phyloP scores from a whole-genome alignment of 2,888 invertebrate species.

The Nasonovia ribisnigri region DNA sequence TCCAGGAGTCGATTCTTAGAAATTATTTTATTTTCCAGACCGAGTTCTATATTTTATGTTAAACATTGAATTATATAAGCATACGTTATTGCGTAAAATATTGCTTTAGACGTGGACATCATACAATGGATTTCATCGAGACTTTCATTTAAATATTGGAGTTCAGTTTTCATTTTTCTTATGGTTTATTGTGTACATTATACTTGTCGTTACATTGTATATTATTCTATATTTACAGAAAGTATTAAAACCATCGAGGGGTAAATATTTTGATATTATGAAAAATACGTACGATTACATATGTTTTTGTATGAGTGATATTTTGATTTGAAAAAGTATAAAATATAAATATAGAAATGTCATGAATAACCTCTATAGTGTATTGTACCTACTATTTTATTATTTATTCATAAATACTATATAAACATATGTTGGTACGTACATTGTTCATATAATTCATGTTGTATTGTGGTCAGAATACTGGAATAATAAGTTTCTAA shows the following conservation, averaged over 20 bases:
- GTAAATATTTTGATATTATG: neutral
- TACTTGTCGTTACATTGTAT: neutral
- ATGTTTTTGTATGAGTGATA: neutral
- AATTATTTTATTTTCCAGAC: neutral
- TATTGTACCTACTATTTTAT: slow-evolving; percentile 10
- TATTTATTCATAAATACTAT: neutral
- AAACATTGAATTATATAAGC: neutral
- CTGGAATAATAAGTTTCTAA: neutral
- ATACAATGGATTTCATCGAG: neutral
- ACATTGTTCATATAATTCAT: neutral
- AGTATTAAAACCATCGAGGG: neutral
- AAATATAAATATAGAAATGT: neutral
- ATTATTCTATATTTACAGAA: neutral
- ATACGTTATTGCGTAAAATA: slow-evolving; percentile 1
- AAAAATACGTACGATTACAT: neutral
- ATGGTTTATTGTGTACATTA: neutral
- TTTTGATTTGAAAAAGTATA: slow-evolving; percentile 4
- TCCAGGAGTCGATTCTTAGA: neutral
- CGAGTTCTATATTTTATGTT: neutral
- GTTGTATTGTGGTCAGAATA: slow-evolving; percentile 19
- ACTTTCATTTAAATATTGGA: neutral
- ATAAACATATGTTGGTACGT: neutral
- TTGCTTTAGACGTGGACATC: neutral
- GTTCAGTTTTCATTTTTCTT: neutral
- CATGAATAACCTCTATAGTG: neutral